These are phyloP conservation scores for Samia ricini DNA, from an alignment of 1,140 invertebrate genomes.

Conservation along the genomic window DNA sequence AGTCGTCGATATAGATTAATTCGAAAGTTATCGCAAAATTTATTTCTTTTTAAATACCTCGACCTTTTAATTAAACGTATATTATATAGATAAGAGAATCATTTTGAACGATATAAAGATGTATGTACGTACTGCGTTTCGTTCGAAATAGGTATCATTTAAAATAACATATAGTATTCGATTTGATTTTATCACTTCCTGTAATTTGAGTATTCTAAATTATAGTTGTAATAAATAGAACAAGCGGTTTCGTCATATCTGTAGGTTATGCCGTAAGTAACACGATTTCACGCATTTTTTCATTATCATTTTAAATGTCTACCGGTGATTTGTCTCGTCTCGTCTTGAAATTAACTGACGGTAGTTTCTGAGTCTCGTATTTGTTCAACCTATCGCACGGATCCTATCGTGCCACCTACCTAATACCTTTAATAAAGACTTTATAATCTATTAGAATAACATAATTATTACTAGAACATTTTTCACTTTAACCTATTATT, in stretches of 20 bases:
- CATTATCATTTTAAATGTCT: background rate
- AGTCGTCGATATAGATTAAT: too few relatives aligned
- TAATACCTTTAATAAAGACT: slow-evolving; percentile 51
- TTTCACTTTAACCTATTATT: background rate
- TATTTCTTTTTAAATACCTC: too few relatives aligned
- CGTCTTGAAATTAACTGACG: slow-evolving; percentile 39
- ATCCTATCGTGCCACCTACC: slow-evolving; percentile 56
- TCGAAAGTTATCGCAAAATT: too few relatives aligned
- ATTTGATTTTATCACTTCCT: too few relatives aligned
- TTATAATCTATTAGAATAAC: slow-evolving; percentile 36
- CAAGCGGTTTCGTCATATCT: background rate
- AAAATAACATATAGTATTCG: too few relatives aligned
- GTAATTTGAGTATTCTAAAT: too few relatives aligned
- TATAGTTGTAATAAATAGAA: background rate
- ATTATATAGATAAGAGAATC: too few relatives aligned
- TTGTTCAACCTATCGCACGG: slow-evolving; percentile 56
- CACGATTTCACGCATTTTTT: background rate
- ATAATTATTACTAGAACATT: too few relatives aligned
- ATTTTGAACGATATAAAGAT: too few relatives aligned
- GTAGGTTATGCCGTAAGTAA: background rate
- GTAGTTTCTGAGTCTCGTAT: slow-evolving; percentile 53
- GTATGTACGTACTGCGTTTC: too few relatives aligned
- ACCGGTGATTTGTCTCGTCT: background rate
- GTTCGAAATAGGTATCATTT: too few relatives aligned
- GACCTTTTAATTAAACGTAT: too few relatives aligned